Conservation (phyloP, 2,888 invertebrate genomes). For the Acrobasis repandana region DNA sequence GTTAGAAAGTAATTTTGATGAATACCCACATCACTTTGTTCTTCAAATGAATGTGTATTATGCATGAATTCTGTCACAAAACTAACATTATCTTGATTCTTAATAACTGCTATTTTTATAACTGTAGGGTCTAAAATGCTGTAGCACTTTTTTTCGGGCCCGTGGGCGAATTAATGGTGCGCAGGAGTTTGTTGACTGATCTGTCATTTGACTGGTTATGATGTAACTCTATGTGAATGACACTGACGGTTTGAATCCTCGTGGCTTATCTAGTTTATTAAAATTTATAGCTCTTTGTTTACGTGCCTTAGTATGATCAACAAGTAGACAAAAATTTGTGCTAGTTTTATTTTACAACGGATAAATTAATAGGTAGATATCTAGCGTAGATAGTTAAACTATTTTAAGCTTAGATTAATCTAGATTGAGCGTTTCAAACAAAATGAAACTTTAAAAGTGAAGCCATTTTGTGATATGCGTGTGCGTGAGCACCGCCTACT, state of each 20-base stretch:
- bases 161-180: slow-evolving; percentile 72
- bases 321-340: no score
- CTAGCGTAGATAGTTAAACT: no score
- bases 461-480: no score
- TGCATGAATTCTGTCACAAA: slow-evolving; percentile 15
- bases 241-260: slow-evolving; percentile 34
- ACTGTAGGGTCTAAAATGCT: neutral
- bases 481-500: no score
- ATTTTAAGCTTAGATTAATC: no score
- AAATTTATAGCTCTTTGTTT: slow-evolving; percentile 5
- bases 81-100: slow-evolving; percentile 1
- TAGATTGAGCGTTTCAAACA: no score
- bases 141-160: neutral
- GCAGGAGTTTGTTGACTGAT: slow-evolving; percentile 71
- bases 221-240: slow-evolving; percentile 62
- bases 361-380: no score
- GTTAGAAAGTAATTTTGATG: slow-evolving; percentile 21
- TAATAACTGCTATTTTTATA: slow-evolving; percentile 8
- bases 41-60: slow-evolving; percentile 6
- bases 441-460: no score
- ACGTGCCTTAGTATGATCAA: slow-evolving; percentile 6
- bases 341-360: no score
- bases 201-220: slow-evolving; percentile 70
- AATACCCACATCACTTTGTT: slow-evolving; percentile 15
- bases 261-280: slow-evolving; percentile 23